Conservation (phyloP, 2,797 vertebrate genomes). For the Picus viridis region DNA sequence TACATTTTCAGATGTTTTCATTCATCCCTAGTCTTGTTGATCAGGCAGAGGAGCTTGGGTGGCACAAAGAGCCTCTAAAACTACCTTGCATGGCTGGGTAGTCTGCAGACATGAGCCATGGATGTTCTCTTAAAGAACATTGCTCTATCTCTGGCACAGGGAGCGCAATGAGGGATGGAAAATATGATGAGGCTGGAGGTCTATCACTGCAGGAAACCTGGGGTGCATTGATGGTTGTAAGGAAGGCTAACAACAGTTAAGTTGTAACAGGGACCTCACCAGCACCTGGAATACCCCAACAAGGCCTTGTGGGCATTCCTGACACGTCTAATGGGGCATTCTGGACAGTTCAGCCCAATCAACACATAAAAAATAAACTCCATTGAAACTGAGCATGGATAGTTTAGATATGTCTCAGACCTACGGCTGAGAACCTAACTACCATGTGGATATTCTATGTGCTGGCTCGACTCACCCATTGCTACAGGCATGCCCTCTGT, state of each 20-base stretch:
- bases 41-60: background rate
- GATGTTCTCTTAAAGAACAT: background rate
- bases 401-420: background rate
- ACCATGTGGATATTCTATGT: background rate
- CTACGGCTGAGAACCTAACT: background rate
- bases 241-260: background rate
- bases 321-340: background rate
- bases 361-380: background rate
- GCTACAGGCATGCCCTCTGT: background rate
- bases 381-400: background rate
- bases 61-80: background rate
- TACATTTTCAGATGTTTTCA: background rate
- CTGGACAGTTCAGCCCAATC: background rate
- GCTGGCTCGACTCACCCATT: background rate
- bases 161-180: background rate
- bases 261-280: background rate
- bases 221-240: background rate
- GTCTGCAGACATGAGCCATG: background rate
- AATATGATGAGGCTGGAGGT: background rate
- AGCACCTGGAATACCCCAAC: background rate
- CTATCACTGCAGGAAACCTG: background rate
- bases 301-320: background rate
- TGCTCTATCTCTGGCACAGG: background rate
- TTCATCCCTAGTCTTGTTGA: background rate
- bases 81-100: background rate